Evolutionary conservation across 1,140 invertebrate species (phyloP).

Genomic region (Venustaconcha ellipsiformis): DNA sequence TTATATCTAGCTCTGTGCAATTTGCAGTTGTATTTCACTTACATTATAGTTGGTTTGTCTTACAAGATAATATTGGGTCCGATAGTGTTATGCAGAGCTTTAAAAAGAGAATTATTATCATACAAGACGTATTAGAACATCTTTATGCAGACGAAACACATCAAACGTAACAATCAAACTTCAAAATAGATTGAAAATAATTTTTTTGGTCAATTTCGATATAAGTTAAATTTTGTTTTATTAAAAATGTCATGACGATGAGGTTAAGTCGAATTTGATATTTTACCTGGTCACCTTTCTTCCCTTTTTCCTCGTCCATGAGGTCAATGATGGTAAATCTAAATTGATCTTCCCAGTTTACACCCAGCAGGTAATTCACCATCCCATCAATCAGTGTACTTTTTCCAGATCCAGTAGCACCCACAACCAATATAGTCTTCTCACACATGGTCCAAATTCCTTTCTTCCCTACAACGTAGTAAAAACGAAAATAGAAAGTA

Average conservation of each 20-base stretch:
- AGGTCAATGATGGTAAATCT: conserved; percentile 13
- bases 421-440: conserved; percentile 13
- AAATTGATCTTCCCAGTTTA: conserved; percentile 20
- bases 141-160: too few relatives aligned
- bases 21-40: too few relatives aligned
- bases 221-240: too few relatives aligned
- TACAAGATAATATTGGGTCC: not conserved
- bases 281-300: conserved; percentile 20
- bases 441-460: not conserved
- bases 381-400: conserved; percentile 13
- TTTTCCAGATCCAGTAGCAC: conserved; percentile 17
- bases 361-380: conserved; percentile 21
- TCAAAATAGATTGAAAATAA: too few relatives aligned
- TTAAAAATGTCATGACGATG: too few relatives aligned
- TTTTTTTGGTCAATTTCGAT: too few relatives aligned
- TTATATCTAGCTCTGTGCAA: not conserved
- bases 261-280: too few relatives aligned
- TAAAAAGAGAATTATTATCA: not conserved
- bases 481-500: too few relatives aligned
- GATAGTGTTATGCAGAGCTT: too few relatives aligned
- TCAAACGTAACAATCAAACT: too few relatives aligned
- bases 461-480: too few relatives aligned
- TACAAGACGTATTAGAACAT: too few relatives aligned
- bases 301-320: conserved; percentile 2
- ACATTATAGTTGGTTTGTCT: not conserved